phyloP scores from a whole-genome alignment of 2,113 vertebrate genomes.

The Mola mola region DNA sequence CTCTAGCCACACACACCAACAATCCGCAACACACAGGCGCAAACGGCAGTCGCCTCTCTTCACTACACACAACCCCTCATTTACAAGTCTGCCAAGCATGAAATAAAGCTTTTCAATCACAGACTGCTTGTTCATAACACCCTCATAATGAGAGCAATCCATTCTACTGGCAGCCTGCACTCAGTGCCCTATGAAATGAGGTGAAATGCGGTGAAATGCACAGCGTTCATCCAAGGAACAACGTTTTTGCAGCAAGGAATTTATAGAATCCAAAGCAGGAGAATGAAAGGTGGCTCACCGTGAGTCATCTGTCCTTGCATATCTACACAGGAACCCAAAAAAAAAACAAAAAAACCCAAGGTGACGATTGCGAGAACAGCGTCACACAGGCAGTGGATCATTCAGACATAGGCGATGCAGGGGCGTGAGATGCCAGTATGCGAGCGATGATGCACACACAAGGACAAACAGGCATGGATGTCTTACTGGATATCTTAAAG shows the following conservation, averaged over 20 bases:
- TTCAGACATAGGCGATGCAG: background rate
- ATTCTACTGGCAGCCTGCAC: slow-evolving; percentile 56
- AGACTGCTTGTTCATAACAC: slow-evolving; percentile 62
- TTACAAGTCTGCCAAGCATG: slow-evolving; percentile 70
- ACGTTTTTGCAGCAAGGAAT: background rate
- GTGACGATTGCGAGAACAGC: background rate
- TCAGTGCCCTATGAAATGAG: slow-evolving; percentile 32
- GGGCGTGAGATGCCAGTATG: too few species aligned
- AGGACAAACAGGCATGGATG: too few species aligned
- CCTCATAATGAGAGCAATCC: slow-evolving; percentile 64
- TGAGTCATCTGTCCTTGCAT: background rate
- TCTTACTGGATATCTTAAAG: too few species aligned
- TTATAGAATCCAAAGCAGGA: slow-evolving; percentile 7
- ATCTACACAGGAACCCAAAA: slow-evolving; percentile 3
- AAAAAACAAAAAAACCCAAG: background rate
- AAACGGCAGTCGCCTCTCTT: slow-evolving; percentile 15
- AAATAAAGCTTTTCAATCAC: slow-evolving; percentile 77
- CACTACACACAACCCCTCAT: slow-evolving; percentile 54
- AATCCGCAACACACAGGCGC: slow-evolving; percentile 9
- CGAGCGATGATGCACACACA: background rate
- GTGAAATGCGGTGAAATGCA: slow-evolving; percentile 36
- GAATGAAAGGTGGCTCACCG: background rate
- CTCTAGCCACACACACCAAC: slow-evolving; percentile 23
- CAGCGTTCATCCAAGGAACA: slow-evolving; percentile 2
- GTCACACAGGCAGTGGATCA: slow-evolving; percentile 23